Conservation (phyloP, 2,888 invertebrate species). For the Neria commutata region DNA sequence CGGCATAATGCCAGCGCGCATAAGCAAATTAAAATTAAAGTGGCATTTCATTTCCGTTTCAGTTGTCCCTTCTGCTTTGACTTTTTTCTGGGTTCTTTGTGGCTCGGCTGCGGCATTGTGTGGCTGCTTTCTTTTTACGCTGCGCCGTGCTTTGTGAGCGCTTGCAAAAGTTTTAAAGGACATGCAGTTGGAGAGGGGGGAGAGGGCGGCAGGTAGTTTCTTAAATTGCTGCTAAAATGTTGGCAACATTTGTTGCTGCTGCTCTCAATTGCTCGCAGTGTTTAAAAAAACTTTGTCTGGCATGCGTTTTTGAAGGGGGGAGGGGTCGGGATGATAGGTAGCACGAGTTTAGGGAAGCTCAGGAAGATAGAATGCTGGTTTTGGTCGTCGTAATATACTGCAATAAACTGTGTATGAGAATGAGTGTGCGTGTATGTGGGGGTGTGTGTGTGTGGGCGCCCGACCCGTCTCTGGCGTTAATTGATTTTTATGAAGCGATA, state of each 20-base stretch:
- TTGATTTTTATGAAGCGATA: slow-evolving; percentile 21
- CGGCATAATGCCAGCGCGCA: slow-evolving; percentile 17
- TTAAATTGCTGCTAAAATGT: slow-evolving; percentile 7
- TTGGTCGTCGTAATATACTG: no score
- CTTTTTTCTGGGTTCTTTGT: not conserved
- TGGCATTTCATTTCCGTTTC: slow-evolving; percentile 24
- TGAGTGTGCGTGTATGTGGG: no score
- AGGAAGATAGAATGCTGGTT: no score
- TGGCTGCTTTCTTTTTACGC: not conserved
- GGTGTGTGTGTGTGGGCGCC: no score
- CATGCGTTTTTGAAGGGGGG: no score
- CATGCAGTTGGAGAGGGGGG: no score
- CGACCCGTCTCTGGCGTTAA: slow-evolving; percentile 12
- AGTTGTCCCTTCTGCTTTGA: not conserved
- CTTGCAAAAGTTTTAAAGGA: slow-evolving; percentile 2
- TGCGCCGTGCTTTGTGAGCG: not conserved
- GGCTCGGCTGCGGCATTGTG: no score
- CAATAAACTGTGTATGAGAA: no score
- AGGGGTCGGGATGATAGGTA: no score
- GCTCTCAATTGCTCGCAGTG: no score
- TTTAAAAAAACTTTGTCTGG: no score
- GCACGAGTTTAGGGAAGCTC: no score
- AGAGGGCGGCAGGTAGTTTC: not conserved
- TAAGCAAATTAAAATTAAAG: slow-evolving; percentile 28
- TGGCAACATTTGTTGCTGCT: slow-evolving; percentile 9